A percentile compares a stretch with the other conserved stretches of the same genome.
These are phyloP conservation scores for Lasioglossum malachurum DNA, from an alignment of 2,888 invertebrate species.

Conservation along the genomic window DNA sequence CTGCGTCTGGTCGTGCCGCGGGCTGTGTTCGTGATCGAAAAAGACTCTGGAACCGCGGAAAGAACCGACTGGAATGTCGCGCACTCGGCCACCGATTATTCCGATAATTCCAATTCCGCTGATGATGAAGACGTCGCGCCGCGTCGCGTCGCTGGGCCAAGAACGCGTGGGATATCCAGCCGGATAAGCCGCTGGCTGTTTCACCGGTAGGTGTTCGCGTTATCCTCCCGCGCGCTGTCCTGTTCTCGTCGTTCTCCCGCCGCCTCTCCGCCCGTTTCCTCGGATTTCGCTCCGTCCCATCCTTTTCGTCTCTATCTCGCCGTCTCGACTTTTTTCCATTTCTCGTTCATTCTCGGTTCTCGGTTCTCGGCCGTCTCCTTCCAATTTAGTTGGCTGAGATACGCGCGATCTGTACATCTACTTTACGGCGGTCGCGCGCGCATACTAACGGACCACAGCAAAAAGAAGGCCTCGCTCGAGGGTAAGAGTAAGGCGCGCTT, in stretches of 20 bases:
- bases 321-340: constrained; percentile 48
- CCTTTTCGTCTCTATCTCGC: constrained; percentile 34
- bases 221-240: constrained; percentile 65
- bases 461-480: constrained; percentile 65
- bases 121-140: constrained; percentile 82
- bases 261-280: constrained; percentile 18
- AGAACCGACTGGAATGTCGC: background rate
- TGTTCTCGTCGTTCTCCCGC: constrained; percentile 21
- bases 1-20: background rate
- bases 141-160: constrained; percentile 51
- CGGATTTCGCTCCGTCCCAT: constrained; percentile 9
- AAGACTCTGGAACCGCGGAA: background rate
- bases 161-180: constrained; percentile 82
- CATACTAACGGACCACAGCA: constrained; percentile 64
- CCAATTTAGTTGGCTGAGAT: constrained; percentile 75
- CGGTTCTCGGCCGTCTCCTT: constrained; percentile 62
- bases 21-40: background rate
- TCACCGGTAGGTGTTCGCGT: constrained; percentile 78
- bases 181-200: constrained; percentile 72
- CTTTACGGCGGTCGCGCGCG: constrained; percentile 72
- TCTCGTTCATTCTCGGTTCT: constrained; percentile 44
- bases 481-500: constrained; percentile 65
- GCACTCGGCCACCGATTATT: constrained; percentile 53
- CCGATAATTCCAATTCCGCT: constrained; percentile 69
- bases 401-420: constrained; percentile 75